Percentiles rank a stretch among this genome's conserved stretches.
These are phyloP conservation scores for Rhynchotus rufescens DNA, from an alignment of 2,797 vertebrate genomes.

Conservation along the genomic window DNA sequence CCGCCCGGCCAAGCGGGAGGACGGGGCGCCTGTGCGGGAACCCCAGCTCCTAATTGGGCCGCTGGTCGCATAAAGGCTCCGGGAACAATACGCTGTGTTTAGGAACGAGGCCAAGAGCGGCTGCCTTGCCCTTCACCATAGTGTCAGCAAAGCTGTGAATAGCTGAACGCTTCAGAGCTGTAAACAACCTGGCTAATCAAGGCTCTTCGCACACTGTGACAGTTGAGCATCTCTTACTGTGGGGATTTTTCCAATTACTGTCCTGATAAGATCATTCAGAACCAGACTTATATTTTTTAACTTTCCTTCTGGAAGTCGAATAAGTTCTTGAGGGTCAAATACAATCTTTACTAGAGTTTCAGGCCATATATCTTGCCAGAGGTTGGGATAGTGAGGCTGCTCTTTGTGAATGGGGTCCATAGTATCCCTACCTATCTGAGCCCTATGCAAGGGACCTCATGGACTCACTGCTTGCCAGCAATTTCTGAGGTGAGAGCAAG, in stretches of 20 bases:
- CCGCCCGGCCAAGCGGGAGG: conserved; percentile 51
- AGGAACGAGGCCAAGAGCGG: conserved; percentile 31
- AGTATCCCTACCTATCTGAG: not conserved
- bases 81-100: not conserved
- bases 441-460: not conserved
- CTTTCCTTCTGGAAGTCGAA: not conserved
- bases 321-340: not conserved
- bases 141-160: conserved; percentile 12
- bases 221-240: conserved; percentile 26
- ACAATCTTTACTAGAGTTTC: not conserved
- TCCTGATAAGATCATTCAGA: conserved; percentile 26
- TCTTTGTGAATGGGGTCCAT: not conserved
- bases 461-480: not conserved
- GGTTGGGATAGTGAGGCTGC: not conserved
- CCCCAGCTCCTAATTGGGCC: conserved; percentile 62
- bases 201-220: conserved; percentile 21
- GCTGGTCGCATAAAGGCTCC: conserved; percentile 48
- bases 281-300: not conserved
- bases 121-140: conserved; percentile 26
- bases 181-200: conserved; percentile 67
- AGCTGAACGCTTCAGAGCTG: not conserved
- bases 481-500: not conserved
- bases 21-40: conserved; percentile 51
- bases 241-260: conserved; percentile 48
- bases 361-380: not conserved